Conservation (phyloP, 2,797 vertebrate species). For the Sebastes aleutianus region DNA sequence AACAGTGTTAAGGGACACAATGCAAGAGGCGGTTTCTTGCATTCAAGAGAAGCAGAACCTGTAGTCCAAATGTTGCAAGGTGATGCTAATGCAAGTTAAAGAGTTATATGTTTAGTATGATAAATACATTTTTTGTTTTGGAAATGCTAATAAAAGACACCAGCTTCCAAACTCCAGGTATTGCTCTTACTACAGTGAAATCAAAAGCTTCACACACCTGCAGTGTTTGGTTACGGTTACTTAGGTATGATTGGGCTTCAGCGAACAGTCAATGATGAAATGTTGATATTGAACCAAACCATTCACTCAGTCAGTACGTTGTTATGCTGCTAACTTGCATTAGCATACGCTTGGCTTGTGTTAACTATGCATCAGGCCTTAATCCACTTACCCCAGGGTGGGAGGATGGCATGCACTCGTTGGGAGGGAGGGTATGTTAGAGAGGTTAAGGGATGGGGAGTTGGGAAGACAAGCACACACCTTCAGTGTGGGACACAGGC, state of each 20-base stretch:
- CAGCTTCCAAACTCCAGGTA: background rate
- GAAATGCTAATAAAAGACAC: background rate
- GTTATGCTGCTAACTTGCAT: constrained; percentile 60
- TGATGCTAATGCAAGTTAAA: constrained; percentile 73
- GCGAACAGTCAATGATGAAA: background rate
- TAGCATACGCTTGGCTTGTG: constrained; percentile 65
- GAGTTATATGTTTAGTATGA: background rate
- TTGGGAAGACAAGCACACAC: constrained; percentile 86
- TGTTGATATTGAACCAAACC: background rate
- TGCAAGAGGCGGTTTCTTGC: constrained; percentile 62
- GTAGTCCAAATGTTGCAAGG: constrained; percentile 23
- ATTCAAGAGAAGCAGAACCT: constrained; percentile 55
- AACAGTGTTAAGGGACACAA: constrained; percentile 38
- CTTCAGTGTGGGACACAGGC: constrained; percentile 95
- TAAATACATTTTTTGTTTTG: background rate
- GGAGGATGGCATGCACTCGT: constrained; percentile 66
- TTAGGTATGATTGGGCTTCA: background rate
- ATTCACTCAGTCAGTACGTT: background rate
- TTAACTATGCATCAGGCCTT: constrained; percentile 50
- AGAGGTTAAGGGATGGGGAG: constrained; percentile 45
- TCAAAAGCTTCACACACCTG: background rate
- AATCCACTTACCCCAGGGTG: constrained; percentile 58
- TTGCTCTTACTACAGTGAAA: background rate
- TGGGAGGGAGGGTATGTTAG: constrained; percentile 47
- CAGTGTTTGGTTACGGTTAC: background rate